Evolutionary conservation across 2,797 vertebrate species (phyloP).

Genomic region (Lacerta bilineata): DNA sequence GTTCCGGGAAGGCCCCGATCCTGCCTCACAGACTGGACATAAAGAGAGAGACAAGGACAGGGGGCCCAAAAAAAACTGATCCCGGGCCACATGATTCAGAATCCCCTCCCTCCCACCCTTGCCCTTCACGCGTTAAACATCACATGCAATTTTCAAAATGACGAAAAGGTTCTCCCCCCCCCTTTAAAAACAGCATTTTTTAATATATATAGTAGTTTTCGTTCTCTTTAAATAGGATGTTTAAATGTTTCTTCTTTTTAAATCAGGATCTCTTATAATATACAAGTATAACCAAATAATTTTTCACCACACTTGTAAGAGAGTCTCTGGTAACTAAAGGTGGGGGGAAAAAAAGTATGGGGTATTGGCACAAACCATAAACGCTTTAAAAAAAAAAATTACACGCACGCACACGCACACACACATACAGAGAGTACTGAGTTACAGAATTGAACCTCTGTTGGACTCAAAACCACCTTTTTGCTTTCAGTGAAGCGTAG

Average conservation of each 20-base stretch:
- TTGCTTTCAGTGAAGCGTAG: constrained; percentile 62
- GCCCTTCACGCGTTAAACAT: constrained; percentile 75
- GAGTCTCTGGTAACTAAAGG: constrained; percentile 83
- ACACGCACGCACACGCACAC: background rate
- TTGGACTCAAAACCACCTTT: constrained; percentile 68
- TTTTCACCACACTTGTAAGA: constrained; percentile 87
- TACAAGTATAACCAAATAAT: constrained; percentile 84
- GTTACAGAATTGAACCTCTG: constrained; percentile 67
- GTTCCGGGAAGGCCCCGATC: constrained; percentile 58
- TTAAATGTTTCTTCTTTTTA: constrained; percentile 73
- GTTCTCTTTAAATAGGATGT: constrained; percentile 80
- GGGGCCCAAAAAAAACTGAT: constrained; percentile 52
- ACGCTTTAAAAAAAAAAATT: background rate
- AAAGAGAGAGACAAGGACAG: constrained; percentile 51
- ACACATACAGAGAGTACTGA: constrained; percentile 59
- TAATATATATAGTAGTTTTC: constrained; percentile 72
- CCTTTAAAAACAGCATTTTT: constrained; percentile 81
- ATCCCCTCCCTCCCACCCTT: constrained; percentile 71
- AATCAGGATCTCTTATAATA: constrained; percentile 86
- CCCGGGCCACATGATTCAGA: constrained; percentile 62
- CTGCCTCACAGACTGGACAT: constrained; percentile 65
- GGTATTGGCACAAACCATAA: constrained; percentile 88
- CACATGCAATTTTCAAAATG: constrained; percentile 90
- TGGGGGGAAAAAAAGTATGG: constrained; percentile 60
- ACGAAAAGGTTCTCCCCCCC: constrained; percentile 70